Percentiles rank a stretch among this genome's conserved stretches.
These are phyloP conservation scores for Eupithecia vulgata DNA, from an alignment of 2,888 invertebrate species.

Conservation along the genomic window DNA sequence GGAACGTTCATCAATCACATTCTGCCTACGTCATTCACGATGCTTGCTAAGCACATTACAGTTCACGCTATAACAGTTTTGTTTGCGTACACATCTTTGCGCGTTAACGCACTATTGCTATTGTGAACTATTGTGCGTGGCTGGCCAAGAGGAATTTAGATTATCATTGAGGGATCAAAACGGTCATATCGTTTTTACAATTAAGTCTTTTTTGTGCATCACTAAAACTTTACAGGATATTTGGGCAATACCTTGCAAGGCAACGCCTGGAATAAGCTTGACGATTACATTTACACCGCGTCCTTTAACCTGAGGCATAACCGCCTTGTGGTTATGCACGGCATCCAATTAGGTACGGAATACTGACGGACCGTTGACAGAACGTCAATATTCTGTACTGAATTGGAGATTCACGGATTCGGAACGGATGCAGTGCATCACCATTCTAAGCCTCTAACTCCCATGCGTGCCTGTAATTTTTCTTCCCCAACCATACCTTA, in stretches of 20 bases:
- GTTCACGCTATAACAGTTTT: slow-evolving; percentile 16
- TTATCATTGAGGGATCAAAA: not conserved
- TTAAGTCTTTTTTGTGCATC: not conserved
- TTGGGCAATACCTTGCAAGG: not conserved
- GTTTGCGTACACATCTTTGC: not conserved
- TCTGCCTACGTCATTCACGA: slow-evolving; percentile 27
- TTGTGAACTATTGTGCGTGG: not conserved
- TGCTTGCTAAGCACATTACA: slow-evolving; percentile 13
- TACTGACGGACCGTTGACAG: no score
- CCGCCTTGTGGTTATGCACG: no score
- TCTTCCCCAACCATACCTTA: no score
- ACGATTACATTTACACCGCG: not conserved
- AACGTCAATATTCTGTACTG: no score
- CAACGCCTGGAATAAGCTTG: not conserved
- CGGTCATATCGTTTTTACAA: not conserved
- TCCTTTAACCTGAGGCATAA: not conserved
- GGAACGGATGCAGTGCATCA: no score
- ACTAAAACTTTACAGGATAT: not conserved
- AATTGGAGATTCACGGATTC: no score
- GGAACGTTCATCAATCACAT: slow-evolving; percentile 36
- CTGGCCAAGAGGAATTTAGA: not conserved
- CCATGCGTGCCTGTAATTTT: no score
- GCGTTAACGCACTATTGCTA: not conserved
- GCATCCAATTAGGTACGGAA: no score
- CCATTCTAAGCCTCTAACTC: no score